Evolutionary conservation across 1,140 invertebrate genomes (phyloP).

Genomic region (Drosophila pseudoobscura): DNA sequence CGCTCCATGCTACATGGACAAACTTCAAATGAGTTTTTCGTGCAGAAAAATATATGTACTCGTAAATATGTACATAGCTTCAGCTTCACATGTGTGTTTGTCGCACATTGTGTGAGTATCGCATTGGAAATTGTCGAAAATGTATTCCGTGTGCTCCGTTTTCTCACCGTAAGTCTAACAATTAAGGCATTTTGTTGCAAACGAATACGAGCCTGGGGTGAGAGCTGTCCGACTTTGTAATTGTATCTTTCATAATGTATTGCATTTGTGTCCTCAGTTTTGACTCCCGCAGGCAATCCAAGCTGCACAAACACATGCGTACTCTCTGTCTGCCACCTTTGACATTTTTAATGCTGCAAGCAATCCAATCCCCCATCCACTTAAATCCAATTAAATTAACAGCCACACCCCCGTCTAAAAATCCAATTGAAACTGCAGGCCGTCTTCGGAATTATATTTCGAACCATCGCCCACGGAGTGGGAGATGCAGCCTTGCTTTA

Average conservation of each 20-base stretch:
- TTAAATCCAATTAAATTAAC: background rate
- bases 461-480: background rate
- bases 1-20: background rate
- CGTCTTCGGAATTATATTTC: no score
- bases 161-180: background rate
- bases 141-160: background rate
- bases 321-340: constrained; percentile 7
- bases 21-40: constrained; percentile 29
- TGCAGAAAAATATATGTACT: constrained; percentile 17
- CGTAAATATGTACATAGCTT: background rate
- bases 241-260: no score
- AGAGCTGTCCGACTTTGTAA: background rate
- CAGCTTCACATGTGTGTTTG: background rate
- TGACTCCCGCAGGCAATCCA: no score
- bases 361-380: constrained; percentile 15
- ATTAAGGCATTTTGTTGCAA: background rate
- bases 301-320: no score
- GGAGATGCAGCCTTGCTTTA: no score
- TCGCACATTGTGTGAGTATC: no score
- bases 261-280: background rate
- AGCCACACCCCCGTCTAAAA: background rate
- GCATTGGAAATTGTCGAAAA: constrained; percentile 20
- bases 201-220: background rate
- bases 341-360: constrained; percentile 20
- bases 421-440: background rate